A percentile compares a stretch with the other conserved stretches of the same genome.
Evolutionary conservation across 2,888 invertebrate species (phyloP).

Genomic region (Ornithoptera alexandrae): DNA sequence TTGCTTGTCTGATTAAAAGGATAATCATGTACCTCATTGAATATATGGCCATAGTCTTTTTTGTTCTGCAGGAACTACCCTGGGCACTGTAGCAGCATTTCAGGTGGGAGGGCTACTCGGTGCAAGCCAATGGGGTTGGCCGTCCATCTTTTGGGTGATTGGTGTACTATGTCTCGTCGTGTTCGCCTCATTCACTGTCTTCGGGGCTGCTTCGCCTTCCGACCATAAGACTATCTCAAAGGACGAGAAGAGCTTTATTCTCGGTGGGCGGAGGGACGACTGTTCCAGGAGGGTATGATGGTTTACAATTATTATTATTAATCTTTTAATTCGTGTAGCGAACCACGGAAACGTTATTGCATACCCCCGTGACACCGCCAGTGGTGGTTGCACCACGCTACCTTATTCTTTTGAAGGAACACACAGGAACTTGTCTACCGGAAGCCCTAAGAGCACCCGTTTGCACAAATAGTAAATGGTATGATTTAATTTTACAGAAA

Average conservation of each 20-base stretch:
- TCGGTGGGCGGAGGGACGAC: conserved; percentile 40
- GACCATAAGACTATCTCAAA: conserved; percentile 65
- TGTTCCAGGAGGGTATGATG: conserved; percentile 39
- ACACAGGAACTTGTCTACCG: too few species aligned
- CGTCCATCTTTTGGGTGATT: conserved; percentile 82
- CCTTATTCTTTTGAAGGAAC: too few species aligned
- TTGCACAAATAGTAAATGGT: too few species aligned
- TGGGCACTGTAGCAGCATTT: conserved; percentile 83
- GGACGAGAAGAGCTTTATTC: conserved; percentile 71
- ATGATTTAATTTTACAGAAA: conserved; percentile 39
- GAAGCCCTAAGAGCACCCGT: too few species aligned
- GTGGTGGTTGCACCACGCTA: too few species aligned
- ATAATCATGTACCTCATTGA: too few species aligned
- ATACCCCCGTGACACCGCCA: too few species aligned
- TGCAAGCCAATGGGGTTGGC: conserved; percentile 80
- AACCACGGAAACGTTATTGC: too few species aligned
- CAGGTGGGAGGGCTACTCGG: conserved; percentile 82
- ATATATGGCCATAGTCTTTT: too few species aligned
- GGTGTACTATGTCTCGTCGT: conserved; percentile 76
- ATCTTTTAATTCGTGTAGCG: too few species aligned
- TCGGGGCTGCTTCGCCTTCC: conserved; percentile 72
- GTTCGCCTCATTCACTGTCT: conserved; percentile 62
- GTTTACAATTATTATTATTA: too few species aligned
- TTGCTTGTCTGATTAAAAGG: too few species aligned
- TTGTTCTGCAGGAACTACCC: conserved; percentile 70